These are phyloP conservation scores for Morone saxatilis DNA, from an alignment of 2,113 vertebrate genomes.

Conservation along the genomic window DNA sequence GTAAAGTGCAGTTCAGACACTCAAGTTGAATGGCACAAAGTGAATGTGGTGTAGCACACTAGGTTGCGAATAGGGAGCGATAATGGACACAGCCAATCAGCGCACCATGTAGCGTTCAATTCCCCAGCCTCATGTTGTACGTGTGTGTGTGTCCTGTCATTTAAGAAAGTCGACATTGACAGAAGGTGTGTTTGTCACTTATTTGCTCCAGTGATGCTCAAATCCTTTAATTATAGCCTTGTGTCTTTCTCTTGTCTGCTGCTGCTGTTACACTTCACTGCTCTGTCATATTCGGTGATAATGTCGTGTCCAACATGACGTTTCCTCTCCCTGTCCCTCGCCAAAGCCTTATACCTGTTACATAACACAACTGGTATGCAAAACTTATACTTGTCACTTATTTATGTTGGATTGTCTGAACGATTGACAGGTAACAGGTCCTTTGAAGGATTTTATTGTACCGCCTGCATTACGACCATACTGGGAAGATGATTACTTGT, in stretches of 20 bases:
- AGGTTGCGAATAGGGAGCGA: not conserved
- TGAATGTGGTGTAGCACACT: not conserved
- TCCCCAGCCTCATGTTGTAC: conserved; percentile 20
- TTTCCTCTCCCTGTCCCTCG: not conserved
- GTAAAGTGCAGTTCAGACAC: not conserved
- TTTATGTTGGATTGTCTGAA: too few relatives aligned
- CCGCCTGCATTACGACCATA: not conserved
- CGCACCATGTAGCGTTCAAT: not conserved
- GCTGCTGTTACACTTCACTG: conserved; percentile 32
- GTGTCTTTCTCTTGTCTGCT: conserved; percentile 5
- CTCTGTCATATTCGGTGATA: conserved; percentile 5
- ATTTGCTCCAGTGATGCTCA: conserved; percentile 59
- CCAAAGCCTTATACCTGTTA: too few relatives aligned
- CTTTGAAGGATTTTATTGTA: not conserved
- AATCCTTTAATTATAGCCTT: conserved; percentile 24
- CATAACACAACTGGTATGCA: too few relatives aligned
- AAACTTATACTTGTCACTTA: too few relatives aligned
- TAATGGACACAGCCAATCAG: conserved; percentile 31
- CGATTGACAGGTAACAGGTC: too few relatives aligned
- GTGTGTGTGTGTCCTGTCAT: conserved; percentile 10
- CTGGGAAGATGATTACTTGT: not conserved
- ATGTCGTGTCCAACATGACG: conserved; percentile 12
- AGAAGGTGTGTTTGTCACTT: conserved; percentile 50
- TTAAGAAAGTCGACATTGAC: conserved; percentile 20
- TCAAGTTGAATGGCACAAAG: conserved; percentile 6